phyloP scores from a whole-genome alignment of 1,140 invertebrate species.

The Zaprionus ghesquierei region DNA sequence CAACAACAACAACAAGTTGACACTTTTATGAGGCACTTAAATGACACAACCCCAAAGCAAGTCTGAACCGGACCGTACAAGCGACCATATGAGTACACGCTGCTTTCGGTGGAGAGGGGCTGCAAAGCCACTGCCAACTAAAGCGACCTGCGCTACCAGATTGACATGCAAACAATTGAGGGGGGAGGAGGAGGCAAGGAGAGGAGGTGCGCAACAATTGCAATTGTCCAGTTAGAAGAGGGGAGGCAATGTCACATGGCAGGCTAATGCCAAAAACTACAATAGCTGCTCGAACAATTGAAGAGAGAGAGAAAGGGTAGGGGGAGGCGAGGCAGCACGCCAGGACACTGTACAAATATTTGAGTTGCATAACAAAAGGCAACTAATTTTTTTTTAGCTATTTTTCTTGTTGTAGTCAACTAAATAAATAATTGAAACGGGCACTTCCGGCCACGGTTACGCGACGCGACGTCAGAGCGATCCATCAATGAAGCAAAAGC shows the following conservation, averaged over 20 bases:
- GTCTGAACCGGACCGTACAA: slow-evolving; percentile 6
- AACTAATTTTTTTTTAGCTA: slow-evolving; percentile 52
- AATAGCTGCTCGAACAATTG: slow-evolving; percentile 42
- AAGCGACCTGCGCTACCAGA: slow-evolving; percentile 38
- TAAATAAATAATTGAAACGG: slow-evolving; percentile 73
- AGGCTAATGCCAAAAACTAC: slow-evolving; percentile 52
- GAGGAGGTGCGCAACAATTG: slow-evolving; percentile 56
- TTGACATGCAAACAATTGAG: slow-evolving; percentile 70
- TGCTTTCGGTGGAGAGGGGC: neutral
- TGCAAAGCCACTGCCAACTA: slow-evolving; percentile 8
- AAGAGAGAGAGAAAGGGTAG: neutral
- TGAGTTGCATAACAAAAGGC: slow-evolving; percentile 52
- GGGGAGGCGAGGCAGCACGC: neutral
- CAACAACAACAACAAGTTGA: slow-evolving; percentile 74
- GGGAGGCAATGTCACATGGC: no score
- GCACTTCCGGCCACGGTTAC: slow-evolving; percentile 59
- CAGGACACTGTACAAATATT: slow-evolving; percentile 47
- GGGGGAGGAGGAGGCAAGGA: neutral
- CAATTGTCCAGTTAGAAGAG: slow-evolving; percentile 47
- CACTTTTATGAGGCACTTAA: slow-evolving; percentile 80
- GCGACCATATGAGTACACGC: slow-evolving; percentile 25
- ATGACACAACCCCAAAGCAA: slow-evolving; percentile 72
- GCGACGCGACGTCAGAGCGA: slow-evolving; percentile 4
- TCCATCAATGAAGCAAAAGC: slow-evolving; percentile 14
- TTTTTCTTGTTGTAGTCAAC: slow-evolving; percentile 6